phyloP scores from a whole-genome alignment of 1,140 invertebrate species.

The Tetramorium simillimum region DNA sequence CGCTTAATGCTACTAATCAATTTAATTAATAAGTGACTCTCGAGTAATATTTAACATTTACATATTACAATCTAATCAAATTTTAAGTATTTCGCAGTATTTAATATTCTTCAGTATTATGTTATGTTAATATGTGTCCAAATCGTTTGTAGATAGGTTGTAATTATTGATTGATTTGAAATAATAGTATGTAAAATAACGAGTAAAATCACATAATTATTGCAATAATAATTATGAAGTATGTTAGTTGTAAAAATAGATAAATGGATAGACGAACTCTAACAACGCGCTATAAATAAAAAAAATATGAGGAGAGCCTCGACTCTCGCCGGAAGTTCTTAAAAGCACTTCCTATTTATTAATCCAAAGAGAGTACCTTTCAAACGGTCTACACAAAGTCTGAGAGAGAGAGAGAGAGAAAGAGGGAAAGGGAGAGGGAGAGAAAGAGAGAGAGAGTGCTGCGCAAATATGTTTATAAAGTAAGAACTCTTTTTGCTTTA shows the following conservation, averaged over 20 bases:
- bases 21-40: not conserved
- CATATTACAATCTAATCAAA: not conserved
- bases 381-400: not conserved
- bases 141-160: not conserved
- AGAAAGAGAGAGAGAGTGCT: not conserved
- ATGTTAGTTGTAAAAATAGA: not conserved
- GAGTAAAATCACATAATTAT: not conserved
- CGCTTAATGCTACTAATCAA: not conserved
- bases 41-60: not conserved
- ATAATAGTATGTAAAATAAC: not conserved
- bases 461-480: conserved; percentile 68
- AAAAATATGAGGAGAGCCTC: not conserved
- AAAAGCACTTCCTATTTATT: conserved; percentile 48
- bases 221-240: not conserved
- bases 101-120: not conserved
- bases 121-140: not conserved
- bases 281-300: not conserved
- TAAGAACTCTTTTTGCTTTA: conserved; percentile 23
- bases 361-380: conserved; percentile 28
- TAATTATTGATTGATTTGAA: not conserved
- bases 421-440: not conserved
- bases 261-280: not conserved
- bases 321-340: not conserved
- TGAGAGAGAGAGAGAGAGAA: not conserved
- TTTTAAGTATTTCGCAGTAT: not conserved